Conservation (phyloP, 2,797 vertebrate species). For the Sciurus carolinensis region DNA sequence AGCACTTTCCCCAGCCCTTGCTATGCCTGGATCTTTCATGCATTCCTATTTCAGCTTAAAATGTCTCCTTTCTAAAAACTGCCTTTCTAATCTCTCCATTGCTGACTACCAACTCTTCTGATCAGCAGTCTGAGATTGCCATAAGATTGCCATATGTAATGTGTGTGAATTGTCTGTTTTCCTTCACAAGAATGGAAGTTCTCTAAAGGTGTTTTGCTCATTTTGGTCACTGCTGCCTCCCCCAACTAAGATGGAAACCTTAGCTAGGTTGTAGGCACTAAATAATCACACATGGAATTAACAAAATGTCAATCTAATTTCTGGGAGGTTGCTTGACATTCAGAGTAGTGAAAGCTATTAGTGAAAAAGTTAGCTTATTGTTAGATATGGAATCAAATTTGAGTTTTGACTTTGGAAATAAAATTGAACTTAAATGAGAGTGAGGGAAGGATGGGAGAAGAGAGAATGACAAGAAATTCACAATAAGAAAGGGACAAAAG, state of each 20-base stretch:
- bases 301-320: slow-evolving; percentile 24
- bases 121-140: neutral
- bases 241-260: neutral
- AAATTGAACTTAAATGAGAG: neutral
- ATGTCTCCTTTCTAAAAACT: neutral
- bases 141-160: too few relatives aligned
- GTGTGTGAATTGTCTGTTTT: neutral
- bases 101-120: neutral
- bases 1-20: neutral
- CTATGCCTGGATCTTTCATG: neutral
- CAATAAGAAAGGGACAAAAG: neutral
- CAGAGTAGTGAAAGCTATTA: neutral
- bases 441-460: neutral
- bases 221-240: neutral
- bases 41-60: neutral
- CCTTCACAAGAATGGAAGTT: neutral
- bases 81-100: neutral
- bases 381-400: neutral
- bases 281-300: slow-evolving; percentile 9
- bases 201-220: slow-evolving; percentile 37
- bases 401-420: slow-evolving; percentile 49
- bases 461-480: slow-evolving; percentile 3
- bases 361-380: neutral
- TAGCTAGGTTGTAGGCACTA: neutral
- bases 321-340: neutral